A percentile compares a stretch with the other conserved stretches of the same genome.
Conservation (phyloP, 2,113 vertebrate species). For the Vanacampus margaritifer region DNA sequence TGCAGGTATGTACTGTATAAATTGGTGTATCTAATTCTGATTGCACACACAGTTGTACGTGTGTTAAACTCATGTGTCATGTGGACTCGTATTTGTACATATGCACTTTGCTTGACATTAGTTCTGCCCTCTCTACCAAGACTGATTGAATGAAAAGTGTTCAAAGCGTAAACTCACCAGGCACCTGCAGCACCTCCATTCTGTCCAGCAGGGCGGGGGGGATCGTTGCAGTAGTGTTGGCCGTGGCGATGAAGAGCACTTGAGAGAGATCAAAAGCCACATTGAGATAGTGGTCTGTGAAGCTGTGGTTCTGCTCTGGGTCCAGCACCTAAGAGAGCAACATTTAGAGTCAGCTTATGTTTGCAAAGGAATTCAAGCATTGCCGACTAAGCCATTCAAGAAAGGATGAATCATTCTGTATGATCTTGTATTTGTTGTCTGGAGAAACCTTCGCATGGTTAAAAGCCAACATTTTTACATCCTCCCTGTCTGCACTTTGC, state of each 20-base stretch:
- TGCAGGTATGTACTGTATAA: neutral
- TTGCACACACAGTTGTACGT: neutral
- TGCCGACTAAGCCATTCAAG: neutral
- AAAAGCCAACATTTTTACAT: neutral
- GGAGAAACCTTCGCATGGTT: neutral
- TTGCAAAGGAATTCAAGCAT: neutral
- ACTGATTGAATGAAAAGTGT: neutral
- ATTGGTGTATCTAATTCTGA: neutral
- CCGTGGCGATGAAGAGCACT: conserved; percentile 96
- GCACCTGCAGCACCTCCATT: conserved; percentile 94
- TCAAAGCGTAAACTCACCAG: conserved; percentile 75
- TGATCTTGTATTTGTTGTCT: neutral
- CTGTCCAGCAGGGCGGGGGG: conserved; percentile 91
- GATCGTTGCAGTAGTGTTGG: conserved; percentile 90
- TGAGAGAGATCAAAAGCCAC: conserved; percentile 97
- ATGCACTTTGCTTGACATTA: neutral
- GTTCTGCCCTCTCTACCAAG: neutral
- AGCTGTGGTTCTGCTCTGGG: conserved; percentile 96
- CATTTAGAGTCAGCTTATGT: neutral
- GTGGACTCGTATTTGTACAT: neutral
- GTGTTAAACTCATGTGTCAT: neutral
- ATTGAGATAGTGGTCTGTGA: conserved; percentile 96
- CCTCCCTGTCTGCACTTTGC: neutral
- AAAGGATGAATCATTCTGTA: neutral
- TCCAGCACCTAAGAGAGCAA: conserved; percentile 82